A percentile compares a stretch with the other conserved stretches of the same genome.
Evolutionary conservation across 2,888 invertebrate genomes (phyloP).

Genomic region (Lasioglossum villosulum): DNA sequence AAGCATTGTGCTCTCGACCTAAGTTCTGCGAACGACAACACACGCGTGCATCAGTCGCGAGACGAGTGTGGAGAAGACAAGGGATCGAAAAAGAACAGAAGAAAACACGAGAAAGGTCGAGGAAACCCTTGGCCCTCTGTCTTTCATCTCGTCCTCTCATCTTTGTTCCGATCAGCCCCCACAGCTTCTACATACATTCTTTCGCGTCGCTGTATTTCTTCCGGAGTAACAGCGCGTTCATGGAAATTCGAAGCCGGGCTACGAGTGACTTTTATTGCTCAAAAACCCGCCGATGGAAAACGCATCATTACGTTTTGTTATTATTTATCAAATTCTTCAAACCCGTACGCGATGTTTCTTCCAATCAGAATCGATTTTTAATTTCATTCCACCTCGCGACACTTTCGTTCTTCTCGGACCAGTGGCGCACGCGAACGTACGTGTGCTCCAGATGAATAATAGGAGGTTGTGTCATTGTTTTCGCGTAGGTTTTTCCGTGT

Average conservation of each 20-base stretch:
- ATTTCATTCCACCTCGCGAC: not conserved
- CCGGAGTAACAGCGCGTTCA: not conserved
- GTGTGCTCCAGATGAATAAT: constrained; percentile 23
- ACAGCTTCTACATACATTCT: constrained; percentile 32
- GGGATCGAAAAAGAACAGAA: constrained; percentile 15
- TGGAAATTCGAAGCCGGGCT: constrained; percentile 32
- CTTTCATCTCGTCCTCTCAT: constrained; percentile 37
- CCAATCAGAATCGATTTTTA: too few relatives aligned
- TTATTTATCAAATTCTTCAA: not conserved
- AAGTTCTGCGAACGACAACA: constrained; percentile 64
- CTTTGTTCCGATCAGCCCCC: constrained; percentile 37
- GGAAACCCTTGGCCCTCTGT: constrained; percentile 58
- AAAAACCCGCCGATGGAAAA: not conserved
- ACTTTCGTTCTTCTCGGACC: not conserved
- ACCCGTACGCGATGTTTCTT: not conserved
- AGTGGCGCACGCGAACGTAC: not conserved
- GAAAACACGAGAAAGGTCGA: constrained; percentile 37
- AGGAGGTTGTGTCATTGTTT: constrained; percentile 35
- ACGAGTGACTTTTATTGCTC: constrained; percentile 19
- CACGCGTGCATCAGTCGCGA: constrained; percentile 54
- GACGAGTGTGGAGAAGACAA: constrained; percentile 37
- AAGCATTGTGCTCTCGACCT: constrained; percentile 67
- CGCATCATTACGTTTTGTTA: not conserved
- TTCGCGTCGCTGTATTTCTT: constrained; percentile 15
- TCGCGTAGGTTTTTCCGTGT: constrained; percentile 29